phyloP scores from a whole-genome alignment of 92 coral and sea anemone species.

The Porites evermanni region DNA sequence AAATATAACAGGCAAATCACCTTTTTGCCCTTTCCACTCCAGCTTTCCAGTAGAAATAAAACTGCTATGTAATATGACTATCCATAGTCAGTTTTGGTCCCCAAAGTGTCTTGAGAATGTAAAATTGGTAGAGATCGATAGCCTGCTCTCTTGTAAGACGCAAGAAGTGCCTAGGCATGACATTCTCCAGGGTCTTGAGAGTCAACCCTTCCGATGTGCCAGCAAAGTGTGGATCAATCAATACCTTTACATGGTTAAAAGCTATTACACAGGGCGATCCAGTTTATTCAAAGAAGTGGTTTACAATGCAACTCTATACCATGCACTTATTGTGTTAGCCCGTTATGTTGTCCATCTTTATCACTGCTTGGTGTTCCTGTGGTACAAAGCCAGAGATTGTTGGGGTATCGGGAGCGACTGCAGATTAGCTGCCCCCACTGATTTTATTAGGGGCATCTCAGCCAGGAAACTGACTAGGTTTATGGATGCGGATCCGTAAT shows the following conservation, averaged over 20 bases:
- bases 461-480: no score
- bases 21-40: constrained; percentile 32
- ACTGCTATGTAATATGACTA: constrained; percentile 3
- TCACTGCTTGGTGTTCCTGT: no score
- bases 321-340: no score
- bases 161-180: constrained; percentile 20
- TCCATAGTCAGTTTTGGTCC: constrained; percentile 21
- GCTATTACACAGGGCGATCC: no score
- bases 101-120: constrained; percentile 5
- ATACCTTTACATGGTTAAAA: not conserved
- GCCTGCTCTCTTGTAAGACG: constrained; percentile 25
- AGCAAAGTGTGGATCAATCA: not conserved
- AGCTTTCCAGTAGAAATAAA: constrained; percentile 24
- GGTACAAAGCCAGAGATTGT: no score
- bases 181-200: constrained; percentile 10
- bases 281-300: no score
- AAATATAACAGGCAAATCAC: not conserved
- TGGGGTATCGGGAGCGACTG: no score
- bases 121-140: not conserved
- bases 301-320: no score
- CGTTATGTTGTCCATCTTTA: no score
- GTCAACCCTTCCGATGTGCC: constrained; percentile 2
- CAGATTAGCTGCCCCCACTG: no score
- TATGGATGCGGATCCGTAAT: no score
- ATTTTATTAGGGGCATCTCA: no score